Evolutionary conservation across 2,797 vertebrate genomes (phyloP), one percentile per base, ranked within the genome.

Genomic region (Eupleurogrammus muticus): DNA sequence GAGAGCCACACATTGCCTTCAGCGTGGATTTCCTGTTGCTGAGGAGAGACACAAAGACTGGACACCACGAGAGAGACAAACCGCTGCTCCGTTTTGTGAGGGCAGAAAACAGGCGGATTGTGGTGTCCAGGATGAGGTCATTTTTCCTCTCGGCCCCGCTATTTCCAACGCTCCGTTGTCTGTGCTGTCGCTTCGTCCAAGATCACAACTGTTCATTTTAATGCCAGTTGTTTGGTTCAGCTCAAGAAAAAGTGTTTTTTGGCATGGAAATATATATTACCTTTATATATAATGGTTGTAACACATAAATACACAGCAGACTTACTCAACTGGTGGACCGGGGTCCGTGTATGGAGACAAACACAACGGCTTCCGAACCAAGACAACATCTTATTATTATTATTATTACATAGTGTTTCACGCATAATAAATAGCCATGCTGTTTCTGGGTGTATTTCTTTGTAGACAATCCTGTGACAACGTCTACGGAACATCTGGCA

Each of bases 11-110:
- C 57, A 42, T 73, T 5, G 62, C 64, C 73, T 77, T 72, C 59
- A 12, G 62, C 51, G 13, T 80, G 61, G 73, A 81, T 78, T 81
- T 88, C 77, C 85, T 85, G 63, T 81, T 69, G 68, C 79, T 83
- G 23, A 73, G 70, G 75, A 71, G 82, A 80, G 70, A 80, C 69
- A 86, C 79, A 86, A 85, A 87, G 75, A 65, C 67, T 77, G 66
- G 66, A 40, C 71, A 58, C 66, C 64, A 72, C 54, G 9, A 55
- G 36, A 66, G 71, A 73, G 61, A 79, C 69, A 76, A 68, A 66
- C 81, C 24, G 44, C 36, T 72, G 50, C 79, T 66, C 80, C 77
- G 72, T 78, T 82, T 77, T 83, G 69, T 79, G 46, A 62, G 16
- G 60, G 4, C 44, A 38, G 51, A 72, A 83, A 63, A 84, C 77